phyloP scores from a whole-genome alignment of 2,888 invertebrate genomes.

The Embidobia sp. region DNA sequence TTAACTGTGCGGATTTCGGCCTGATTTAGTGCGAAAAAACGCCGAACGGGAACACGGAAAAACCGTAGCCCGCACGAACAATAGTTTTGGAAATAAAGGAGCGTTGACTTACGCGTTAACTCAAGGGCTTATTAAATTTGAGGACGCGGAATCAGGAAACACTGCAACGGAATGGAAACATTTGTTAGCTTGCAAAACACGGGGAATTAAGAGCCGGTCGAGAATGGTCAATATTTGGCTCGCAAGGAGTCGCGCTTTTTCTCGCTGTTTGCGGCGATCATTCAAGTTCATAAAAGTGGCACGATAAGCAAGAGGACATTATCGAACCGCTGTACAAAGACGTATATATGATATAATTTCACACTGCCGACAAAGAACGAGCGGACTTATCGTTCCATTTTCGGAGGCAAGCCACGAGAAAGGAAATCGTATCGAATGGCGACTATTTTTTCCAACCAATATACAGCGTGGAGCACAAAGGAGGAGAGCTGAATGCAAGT shows the following conservation, averaged over 20 bases:
- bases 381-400: conserved; percentile 47
- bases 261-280: conserved; percentile 45
- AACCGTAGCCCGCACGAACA: no score
- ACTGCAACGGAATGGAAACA: not conserved
- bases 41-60: conserved; percentile 22
- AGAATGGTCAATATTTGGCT: conserved; percentile 40
- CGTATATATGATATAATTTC: conserved; percentile 43
- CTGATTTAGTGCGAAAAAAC: conserved; percentile 24
- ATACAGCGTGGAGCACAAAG: conserved; percentile 6
- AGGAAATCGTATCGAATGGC: conserved; percentile 32
- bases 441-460: conserved; percentile 24
- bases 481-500: not conserved
- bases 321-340: conserved; percentile 37
- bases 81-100: no score
- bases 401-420: conserved; percentile 3
- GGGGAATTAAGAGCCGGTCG: conserved; percentile 10
- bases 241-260: conserved; percentile 20
- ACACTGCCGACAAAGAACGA: conserved; percentile 31
- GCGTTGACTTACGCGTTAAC: not conserved
- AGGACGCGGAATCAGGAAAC: not conserved
- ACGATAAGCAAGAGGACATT: conserved; percentile 50
- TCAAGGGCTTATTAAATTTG: conserved; percentile 6
- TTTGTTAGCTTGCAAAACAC: conserved; percentile 22
- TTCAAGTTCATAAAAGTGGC: conserved; percentile 52
- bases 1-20: conserved; percentile 33